Evolutionary conservation across 2,797 vertebrate species (phyloP), one percentile per base, ranked within the genome.

Genomic region (Eulemur mongoz): DNA sequence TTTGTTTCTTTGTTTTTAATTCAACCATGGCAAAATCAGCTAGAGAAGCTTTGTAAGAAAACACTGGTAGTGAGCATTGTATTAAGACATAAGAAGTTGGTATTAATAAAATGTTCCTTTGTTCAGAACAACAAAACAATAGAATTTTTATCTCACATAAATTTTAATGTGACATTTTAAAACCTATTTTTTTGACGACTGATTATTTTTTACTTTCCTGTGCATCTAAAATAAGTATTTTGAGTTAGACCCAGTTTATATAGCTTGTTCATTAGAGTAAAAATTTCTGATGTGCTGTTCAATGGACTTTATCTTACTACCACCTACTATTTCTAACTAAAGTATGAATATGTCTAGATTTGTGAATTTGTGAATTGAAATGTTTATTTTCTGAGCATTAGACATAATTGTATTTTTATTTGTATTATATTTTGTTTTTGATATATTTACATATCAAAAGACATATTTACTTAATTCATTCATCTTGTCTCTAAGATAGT

Each of bases 321-420:
- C 17, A 45, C 7, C 45, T 50, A 18, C 23, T 67, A 70, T 50
- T 80, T 95, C 18, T 86, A 80, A 73, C 22, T 65, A 17, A 93
- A 86, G 32, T 32, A 32, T 91, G 38, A 92, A 22, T 85, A 78
- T 91, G 92, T 95, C 43, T 94, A 32, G 20, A 80, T 87, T 94
- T 93, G 25, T 91, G 30, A 92, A 7, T 25, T 40, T 70, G 10
- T 81, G 7, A 94, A 83, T 18, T 61, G 48, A 80, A 84, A 45
- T 91, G 20, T 70, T 83, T 92, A 14, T 89, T 94, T 96, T 45
- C 25, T 61, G 30, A 81, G 7, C 25, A 32, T 86, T 89, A 69
- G 25, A 54, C 83, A 0, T 43, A 76, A 89, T 86, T 88, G 2
- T 69, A 38, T 70, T 91, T 96, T 94, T 15, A 85, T 65, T 94